Base-by-base conservation (phyloP, 1,140 invertebrate species). In the Trichoplusia ni region DNA sequence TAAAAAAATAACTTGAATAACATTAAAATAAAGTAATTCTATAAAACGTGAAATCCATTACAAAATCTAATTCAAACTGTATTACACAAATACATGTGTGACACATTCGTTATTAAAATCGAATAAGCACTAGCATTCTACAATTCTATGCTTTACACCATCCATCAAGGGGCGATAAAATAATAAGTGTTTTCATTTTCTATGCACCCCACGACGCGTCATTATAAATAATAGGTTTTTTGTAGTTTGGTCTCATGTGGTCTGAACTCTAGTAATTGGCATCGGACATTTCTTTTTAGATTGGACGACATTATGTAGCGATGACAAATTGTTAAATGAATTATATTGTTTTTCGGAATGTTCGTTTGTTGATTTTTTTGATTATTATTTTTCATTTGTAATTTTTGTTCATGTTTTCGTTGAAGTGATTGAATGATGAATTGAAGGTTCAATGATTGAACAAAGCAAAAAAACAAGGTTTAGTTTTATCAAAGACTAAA, bases 111-210 rank as follows among this genome's bases (percentile, higher is more conserved):
- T 14, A 54, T 54, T 54, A 54, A 54, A 54, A 54, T 40, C 35
- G 9, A 44, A 58, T 58, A 58, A 44, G 23, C 38, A 31, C 14
- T 13, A 44, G 7, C 23, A 19, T 27, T 29, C 23, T 49, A 64
- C 54, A 53, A 61, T 33, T 29, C 67, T 47, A 72, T 44, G 64
- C 61, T 71, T 79, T 75, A 77, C 67, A 76, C 67, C 71, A 84
- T 83, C 77, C 66, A 82, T 84, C 81, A 85, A 31, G n/a, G 61
- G 38, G 69, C 71, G 79, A 82, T 84, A 84, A 87, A 81, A 85
- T 81, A 81, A 83, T 81, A 82, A 81, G 69, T 64, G 73, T 80
- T 82, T 78, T 74, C 75, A 81, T 79, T 83, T 69, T 76, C 64
- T 84, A 84, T 87, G 76, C 82, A 84, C 81, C 81, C 82, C 73